Conservation (phyloP, 2,113 vertebrate genomes). For the Lipotes vexillifer region DNA sequence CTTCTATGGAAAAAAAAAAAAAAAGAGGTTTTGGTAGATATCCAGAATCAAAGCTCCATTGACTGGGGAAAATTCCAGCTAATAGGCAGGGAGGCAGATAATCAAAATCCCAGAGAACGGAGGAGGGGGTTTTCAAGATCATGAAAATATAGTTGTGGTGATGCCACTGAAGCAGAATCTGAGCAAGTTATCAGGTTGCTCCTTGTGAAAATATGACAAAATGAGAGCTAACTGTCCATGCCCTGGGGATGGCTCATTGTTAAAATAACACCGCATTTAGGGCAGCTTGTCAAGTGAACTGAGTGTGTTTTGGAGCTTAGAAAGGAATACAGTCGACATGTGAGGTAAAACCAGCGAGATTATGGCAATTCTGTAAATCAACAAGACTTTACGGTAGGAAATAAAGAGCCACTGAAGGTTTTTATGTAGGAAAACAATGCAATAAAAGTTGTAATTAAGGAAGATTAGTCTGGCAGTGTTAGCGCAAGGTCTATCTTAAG, state of each 20-base stretch:
- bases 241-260: not conserved
- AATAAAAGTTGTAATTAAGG: conserved; percentile 57
- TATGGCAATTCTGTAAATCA: conserved; percentile 48
- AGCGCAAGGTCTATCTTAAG: conserved; percentile 44
- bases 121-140: not conserved
- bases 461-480: conserved; percentile 48
- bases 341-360: not conserved
- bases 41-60: not conserved
- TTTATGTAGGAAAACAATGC: conserved; percentile 37
- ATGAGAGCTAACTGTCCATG: not conserved
- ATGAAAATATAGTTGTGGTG: not conserved
- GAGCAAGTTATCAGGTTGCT: not conserved
- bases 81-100: not conserved
- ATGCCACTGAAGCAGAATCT: not conserved
- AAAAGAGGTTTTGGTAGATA: not conserved
- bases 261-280: not conserved
- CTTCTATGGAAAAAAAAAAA: not conserved
- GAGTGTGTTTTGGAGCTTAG: not conserved
- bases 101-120: not conserved
- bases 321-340: not conserved
- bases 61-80: not conserved
- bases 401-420: conserved; percentile 40
- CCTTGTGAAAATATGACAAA: not conserved
- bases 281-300: not conserved
- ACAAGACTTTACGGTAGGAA: conserved; percentile 36